phyloP scores from a whole-genome alignment of 2,888 invertebrate genomes.

The Sphinx pinastri region DNA sequence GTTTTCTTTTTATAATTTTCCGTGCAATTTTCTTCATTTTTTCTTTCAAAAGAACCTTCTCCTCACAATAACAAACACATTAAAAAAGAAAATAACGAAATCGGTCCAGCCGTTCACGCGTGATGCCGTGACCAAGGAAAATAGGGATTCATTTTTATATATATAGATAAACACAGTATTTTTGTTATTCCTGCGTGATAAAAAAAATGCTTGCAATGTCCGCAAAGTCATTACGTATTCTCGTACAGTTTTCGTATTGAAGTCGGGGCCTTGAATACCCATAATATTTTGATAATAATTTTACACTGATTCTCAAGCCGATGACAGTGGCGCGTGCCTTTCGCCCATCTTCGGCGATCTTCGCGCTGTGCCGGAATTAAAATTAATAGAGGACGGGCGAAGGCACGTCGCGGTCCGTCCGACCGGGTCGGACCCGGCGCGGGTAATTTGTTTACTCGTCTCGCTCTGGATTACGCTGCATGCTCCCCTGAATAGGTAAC shows the following conservation, averaged over 20 bases:
- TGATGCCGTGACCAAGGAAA: too few species aligned
- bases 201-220: slow-evolving; percentile 7
- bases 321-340: slow-evolving; percentile 67
- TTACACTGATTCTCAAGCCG: slow-evolving; percentile 43
- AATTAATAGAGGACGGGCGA: slow-evolving; percentile 78
- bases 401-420: slow-evolving; percentile 64
- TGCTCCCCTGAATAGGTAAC: slow-evolving; percentile 79
- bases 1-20: too few species aligned
- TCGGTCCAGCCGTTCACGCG: too few species aligned
- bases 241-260: neutral
- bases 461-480: slow-evolving; percentile 78
- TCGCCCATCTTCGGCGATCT: slow-evolving; percentile 74
- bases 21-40: too few species aligned
- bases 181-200: neutral
- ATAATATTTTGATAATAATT: slow-evolving; percentile 40
- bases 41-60: too few species aligned
- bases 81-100: too few species aligned
- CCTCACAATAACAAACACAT: too few species aligned
- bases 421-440: slow-evolving; percentile 63
- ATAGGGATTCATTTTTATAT: too few species aligned
- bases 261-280: slow-evolving; percentile 14
- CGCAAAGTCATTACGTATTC: slow-evolving; percentile 19
- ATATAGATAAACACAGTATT: too few species aligned
- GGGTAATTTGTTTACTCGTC: slow-evolving; percentile 82
- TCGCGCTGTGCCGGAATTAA: slow-evolving; percentile 77